A percentile compares a stretch with the other conserved stretches of the same genome.
Evolutionary conservation across 2,797 vertebrate genomes (phyloP).

Genomic region (Myripristis murdjan): DNA sequence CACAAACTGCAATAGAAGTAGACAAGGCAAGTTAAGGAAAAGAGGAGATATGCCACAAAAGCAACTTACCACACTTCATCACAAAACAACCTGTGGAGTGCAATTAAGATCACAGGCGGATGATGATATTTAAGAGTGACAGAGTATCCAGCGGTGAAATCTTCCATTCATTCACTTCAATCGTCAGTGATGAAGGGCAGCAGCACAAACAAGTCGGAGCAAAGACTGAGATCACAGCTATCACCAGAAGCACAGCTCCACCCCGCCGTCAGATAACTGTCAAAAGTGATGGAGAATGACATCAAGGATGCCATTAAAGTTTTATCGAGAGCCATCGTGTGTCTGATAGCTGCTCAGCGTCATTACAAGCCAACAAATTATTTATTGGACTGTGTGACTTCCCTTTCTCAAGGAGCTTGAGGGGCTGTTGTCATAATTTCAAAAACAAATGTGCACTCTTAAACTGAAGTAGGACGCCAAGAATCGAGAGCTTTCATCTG

Average conservation of each 20-base stretch:
- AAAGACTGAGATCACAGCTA: neutral
- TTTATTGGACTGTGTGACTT: neutral
- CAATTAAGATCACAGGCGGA: too few species aligned
- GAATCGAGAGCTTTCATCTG: constrained; percentile 29
- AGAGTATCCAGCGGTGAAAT: too few species aligned
- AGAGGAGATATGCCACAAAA: too few species aligned
- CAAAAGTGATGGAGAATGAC: neutral
- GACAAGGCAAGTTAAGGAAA: too few species aligned
- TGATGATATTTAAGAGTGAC: neutral
- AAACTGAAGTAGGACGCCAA: constrained; percentile 17
- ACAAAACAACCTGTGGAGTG: too few species aligned
- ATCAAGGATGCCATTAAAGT: neutral
- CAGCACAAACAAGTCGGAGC: neutral
- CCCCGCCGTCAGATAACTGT: constrained; percentile 20
- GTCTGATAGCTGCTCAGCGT: neutral
- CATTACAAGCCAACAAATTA: neutral
- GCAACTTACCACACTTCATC: too few species aligned
- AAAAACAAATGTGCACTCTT: constrained; percentile 14
- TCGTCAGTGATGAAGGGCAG: neutral
- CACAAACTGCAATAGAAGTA: too few species aligned
- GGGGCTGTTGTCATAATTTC: neutral
- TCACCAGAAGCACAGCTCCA: neutral
- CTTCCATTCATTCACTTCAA: neutral
- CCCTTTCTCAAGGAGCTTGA: neutral
- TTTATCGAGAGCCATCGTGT: too few species aligned